Base-by-base conservation (phyloP, 2,888 invertebrate genomes). In the Phragmatobia fuliginosa region DNA sequence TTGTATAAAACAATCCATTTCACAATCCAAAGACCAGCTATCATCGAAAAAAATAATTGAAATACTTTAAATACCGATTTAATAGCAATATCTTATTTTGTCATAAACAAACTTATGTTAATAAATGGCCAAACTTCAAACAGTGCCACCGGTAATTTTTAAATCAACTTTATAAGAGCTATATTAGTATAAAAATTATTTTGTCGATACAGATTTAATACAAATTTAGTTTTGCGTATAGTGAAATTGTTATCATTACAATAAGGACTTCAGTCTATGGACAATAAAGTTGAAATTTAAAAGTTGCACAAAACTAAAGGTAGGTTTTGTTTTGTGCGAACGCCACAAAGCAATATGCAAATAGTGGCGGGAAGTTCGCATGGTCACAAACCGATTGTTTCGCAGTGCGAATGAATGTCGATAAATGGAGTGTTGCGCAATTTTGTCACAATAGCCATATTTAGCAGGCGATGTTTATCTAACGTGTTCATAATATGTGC, bases 301-400 rank as follows among this genome's bases (percentile, higher is more conserved):
- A 10, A 2, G 16, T 5, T 21, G 6, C 1, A 41, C 11, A 49
- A 64, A 78, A 72, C 49, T 66, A 73, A 62, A 74, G 63, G 65
- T 70, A 75, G 62, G 69, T 45, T 70, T 63, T 38, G 25, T 32
- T 62, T 21, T 59, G 67, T 32, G 41, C 41, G 70, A 68, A 66
- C 67, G 71, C 72, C 70, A 84, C 83, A 84, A 84, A 83, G 81
- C 82, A 68, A 79, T 86, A 88, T 88, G 88, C 85, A 88, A 88
- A 88, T 88, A 82, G 72, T 75, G 78, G 68, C 79, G 83, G 85
- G 83, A 86, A 83, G 76, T 87, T 87, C 87, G 79, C 87, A 87
- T 85, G 87, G 84, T 79, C 83, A 83, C 80, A 75, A 78, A 66
- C 79, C 82, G 78, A 87, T 87, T 85, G 86, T 87, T 85, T 78